These are phyloP conservation scores for Archips crataeganus DNA, from an alignment of 2,888 invertebrate species.

Conservation along the genomic window DNA sequence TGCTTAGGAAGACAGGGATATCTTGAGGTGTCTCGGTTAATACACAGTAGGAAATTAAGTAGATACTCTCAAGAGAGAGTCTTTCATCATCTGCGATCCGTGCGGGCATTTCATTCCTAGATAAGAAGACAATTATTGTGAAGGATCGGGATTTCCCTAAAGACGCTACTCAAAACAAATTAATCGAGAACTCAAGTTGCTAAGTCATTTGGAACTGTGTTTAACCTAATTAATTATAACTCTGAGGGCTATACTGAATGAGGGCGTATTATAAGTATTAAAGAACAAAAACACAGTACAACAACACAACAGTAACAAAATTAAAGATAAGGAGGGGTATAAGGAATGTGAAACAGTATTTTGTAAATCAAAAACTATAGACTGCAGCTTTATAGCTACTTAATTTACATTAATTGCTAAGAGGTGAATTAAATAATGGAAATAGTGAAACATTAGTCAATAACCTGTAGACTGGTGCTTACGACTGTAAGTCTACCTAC, in stretches of 20 bases:
- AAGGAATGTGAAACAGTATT: too few species aligned
- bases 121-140: conserved; percentile 36
- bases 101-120: conserved; percentile 23
- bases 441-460: too few species aligned
- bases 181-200: not conserved
- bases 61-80: conserved; percentile 18
- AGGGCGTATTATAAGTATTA: too few species aligned
- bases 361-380: too few species aligned
- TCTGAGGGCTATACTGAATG: not conserved
- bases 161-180: conserved; percentile 14
- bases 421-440: too few species aligned
- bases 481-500: too few species aligned
- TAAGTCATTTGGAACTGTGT: not conserved
- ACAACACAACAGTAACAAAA: too few species aligned
- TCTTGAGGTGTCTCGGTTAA: not conserved
- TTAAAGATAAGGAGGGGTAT: too few species aligned
- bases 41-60: conserved; percentile 16
- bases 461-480: too few species aligned
- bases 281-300: too few species aligned
- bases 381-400: too few species aligned
- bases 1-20: not conserved
- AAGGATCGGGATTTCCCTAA: conserved; percentile 22
- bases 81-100: conserved; percentile 24
- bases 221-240: not conserved
- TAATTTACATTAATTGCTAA: too few species aligned